Evolutionary conservation across 2,113 vertebrate species (phyloP).

Genomic region (Tyto alba): DNA sequence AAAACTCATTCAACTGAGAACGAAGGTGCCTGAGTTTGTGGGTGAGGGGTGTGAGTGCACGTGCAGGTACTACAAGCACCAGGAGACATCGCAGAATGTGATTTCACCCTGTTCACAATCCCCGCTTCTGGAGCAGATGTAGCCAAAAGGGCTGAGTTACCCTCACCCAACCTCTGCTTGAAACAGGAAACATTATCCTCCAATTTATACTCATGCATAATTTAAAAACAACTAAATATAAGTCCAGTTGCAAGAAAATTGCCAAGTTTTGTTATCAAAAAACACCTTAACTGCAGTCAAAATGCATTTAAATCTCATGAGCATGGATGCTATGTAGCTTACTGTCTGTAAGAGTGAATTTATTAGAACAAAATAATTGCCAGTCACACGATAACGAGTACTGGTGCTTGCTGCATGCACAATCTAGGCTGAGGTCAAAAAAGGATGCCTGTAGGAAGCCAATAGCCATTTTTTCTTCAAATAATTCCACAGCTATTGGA

Average conservation of each 20-base stretch:
- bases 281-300: not conserved
- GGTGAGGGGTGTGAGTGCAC: not conserved
- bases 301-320: not conserved
- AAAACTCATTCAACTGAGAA: not conserved
- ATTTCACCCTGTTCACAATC: not conserved
- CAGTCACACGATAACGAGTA: not conserved
- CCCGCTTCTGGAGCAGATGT: not conserved
- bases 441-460: not conserved
- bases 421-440: not conserved
- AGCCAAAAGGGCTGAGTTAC: not conserved
- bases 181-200: not conserved
- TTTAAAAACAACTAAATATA: not conserved
- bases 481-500: not conserved
- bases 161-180: not conserved
- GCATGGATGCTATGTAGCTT: accelerated
- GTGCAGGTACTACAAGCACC: not conserved
- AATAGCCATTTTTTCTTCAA: not conserved
- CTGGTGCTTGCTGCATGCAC: not conserved
- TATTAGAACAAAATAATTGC: not conserved
- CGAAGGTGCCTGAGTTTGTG: not conserved
- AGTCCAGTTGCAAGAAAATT: not conserved
- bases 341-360: not conserved
- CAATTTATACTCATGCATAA: not conserved
- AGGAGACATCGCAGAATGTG: not conserved
- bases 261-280: not conserved